Base-by-base conservation (phyloP, 2,113 vertebrate species). In the Rhinichthys klamathensis region DNA sequence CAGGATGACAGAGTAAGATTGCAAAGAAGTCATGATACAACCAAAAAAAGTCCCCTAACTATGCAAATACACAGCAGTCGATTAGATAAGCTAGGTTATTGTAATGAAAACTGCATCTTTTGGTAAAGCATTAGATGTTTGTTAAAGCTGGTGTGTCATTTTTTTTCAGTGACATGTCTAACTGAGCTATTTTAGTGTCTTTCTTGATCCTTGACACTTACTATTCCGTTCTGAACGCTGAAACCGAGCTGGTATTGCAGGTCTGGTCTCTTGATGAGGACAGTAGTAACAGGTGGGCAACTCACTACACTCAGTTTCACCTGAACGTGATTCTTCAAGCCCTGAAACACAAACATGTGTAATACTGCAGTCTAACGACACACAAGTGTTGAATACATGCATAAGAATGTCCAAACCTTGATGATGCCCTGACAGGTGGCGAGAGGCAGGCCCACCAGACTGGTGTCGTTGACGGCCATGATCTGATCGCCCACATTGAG, bases 381-480 rank as follows among this genome's bases (percentile, higher is more conserved):
- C 3, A 25, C 38, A 21, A 41, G 32, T 12, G 60, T n/a, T 54
- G 32, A 25, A 56, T 46, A 4, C 35, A 69, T 35, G 25, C 4
- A 56, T 32, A 69, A 65, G 80, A 15, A 8, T 27, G 27, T 18
- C 4, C 21, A 83, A 75, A 99, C 98, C 97, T 99, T 99, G 91
- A 99, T 97, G 93, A 99, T 98, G 80, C 97, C 95, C 95, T 99
- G 98, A 89, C 98, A 99, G 16, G 98, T 98, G 88, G 97, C 96
- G 1, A 99, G 94, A 2, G 98, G 98, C 70, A 99, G 96, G 75
- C 98, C 98, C 84, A 99, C 98, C 88, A 99, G 94, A 88, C 98
- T 99, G 86, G 98, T 99, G 83, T 98, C 97, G 15, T 99, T 99
- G 89, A 99, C 97, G 88, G 97, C 99, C 98, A 99, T 99, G 54